Base-by-base conservation (phyloP, 2,888 invertebrate genomes). In the Stegana nigrithorax region DNA sequence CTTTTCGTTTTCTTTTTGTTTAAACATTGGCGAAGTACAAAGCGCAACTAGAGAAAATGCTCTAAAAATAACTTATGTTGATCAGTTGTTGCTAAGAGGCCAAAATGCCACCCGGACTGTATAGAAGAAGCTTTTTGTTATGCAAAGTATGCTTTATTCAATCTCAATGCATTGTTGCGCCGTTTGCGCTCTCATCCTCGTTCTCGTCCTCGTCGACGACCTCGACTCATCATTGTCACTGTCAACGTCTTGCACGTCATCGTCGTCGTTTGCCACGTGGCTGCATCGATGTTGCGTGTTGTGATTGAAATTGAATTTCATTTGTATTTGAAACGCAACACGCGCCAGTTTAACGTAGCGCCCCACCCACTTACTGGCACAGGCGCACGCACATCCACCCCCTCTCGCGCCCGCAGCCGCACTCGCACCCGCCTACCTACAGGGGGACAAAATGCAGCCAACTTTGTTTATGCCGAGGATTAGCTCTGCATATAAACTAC, bases 301-400 rank as follows among this genome's bases (percentile, higher is more conserved):
- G 70, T 74, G 74, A 80, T 81, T 72, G 73, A 81, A 79, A 79
- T 80, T 81, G 80, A 78, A 78, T 78, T 81, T 72, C 66, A 64
- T 66, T 74, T 71, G 63, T 57, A 67, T 67, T 64, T 68, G 59
- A 60, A 69, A 62, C 36, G 45, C 29, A 45, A 21, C 56, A 59
- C 62, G 57, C 56, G 55, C 53, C 32, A 23, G 50, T 58, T 56
- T n/a, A n/a, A n/a, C n/a, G 56, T 59, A 36, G 39, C 39, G 23
- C 62, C 27, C 59, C 36, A 29, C 25, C 62, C 36, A 62, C 42
- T 42, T 44, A 27, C 17, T n/a, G n/a, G n/a, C n/a, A n/a, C n/a
- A n/a, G n/a, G n/a, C n/a, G n/a, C n/a, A n/a, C n/a, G n/a, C n/a
- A n/a, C n/a, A 32, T 21, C 14, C 55, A 47, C n/a, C 5, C 23